Percentiles rank a stretch among this genome's conserved stretches.
phyloP scores from a whole-genome alignment of 2,797 vertebrate species.

The Allobates femoralis region DNA sequence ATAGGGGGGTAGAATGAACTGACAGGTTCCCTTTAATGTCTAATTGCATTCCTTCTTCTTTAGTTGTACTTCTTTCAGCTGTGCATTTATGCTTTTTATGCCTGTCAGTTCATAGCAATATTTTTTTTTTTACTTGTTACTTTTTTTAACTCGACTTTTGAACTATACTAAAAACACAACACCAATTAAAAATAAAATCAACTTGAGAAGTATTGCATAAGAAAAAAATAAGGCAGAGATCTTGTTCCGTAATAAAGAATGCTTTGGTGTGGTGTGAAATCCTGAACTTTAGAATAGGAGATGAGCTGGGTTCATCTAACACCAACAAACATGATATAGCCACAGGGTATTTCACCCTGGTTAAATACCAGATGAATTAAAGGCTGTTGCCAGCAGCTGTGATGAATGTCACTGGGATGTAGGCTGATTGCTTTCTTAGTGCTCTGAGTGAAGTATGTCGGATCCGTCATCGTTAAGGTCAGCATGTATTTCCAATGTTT shows the following conservation, averaged over 20 bases:
- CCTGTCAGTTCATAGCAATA: neutral
- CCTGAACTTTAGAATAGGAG: constrained; percentile 72
- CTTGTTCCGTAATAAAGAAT: constrained; percentile 67
- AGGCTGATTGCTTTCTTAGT: constrained; percentile 73
- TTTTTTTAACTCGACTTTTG: constrained; percentile 9
- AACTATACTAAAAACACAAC: constrained; percentile 36
- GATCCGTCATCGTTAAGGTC: constrained; percentile 75
- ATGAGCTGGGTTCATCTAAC: constrained; percentile 76
- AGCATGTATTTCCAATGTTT: constrained; percentile 76
- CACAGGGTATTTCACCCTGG: constrained; percentile 74
- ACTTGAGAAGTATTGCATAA: constrained; percentile 66
- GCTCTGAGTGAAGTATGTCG: constrained; percentile 77
- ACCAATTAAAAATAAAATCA: constrained; percentile 52
- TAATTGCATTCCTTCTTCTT: neutral
- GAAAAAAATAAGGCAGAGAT: constrained; percentile 68
- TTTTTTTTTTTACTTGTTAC: neutral
- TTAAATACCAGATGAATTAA: constrained; percentile 82
- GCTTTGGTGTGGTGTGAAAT: constrained; percentile 74
- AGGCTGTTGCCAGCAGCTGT: constrained; percentile 76
- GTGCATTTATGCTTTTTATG: neutral
- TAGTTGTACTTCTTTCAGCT: neutral
- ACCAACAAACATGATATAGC: constrained; percentile 77
- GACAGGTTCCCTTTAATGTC: no score
- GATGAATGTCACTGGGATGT: constrained; percentile 79
- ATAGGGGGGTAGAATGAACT: no score